Evolutionary conservation across 2,888 invertebrate species (phyloP), one percentile per base, ranked within the genome.

Genomic region (Rosalia funebris): DNA sequence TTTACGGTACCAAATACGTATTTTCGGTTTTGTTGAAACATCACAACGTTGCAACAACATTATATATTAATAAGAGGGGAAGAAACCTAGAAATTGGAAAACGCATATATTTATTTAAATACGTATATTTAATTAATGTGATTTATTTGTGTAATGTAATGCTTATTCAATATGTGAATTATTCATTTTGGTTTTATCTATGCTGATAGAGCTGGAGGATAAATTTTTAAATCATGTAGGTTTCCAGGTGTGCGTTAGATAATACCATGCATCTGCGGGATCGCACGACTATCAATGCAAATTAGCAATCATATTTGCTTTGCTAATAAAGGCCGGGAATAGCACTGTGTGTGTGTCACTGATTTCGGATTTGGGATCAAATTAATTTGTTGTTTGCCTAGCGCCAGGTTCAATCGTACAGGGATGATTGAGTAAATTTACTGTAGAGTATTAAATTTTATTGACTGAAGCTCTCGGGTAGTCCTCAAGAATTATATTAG

Each of bases 251-350:
- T 44, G 31, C 48, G 58, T 37, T 37, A 53, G 60, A 63, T 60
- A 57, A 63, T 63, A 16, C 53, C 44, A 32, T 34, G 62, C 65
- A 69, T 61, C 59, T 62, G 68, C 32, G 45, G 53, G 25, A 47
- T 69, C 67, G 57, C 67, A 69, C 69, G 66, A 46, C 62, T 66
- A 68, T 69, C 67, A 66, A 68, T 69, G 69, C 65, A 68, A 64
- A 69, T 66, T 68, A 58, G 16, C 56, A 58, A 62, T 68, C 42
- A 64, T 68, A 68, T 68, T 66, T 65, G 65, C 60, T 64, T 62
- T 62, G 64, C 58, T 66, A 64, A 66, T 66, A 66, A 62, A 66
- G 64, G 57, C 45, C 63, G 63, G 62, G 58, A 63, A 50, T 39
- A 14, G 50, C 50, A 39, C 39, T 63, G 41, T 56, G 59, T 60